Evolutionary conservation across 2,797 vertebrate genomes (phyloP).

Genomic region (Tolypeutes matacus): DNA sequence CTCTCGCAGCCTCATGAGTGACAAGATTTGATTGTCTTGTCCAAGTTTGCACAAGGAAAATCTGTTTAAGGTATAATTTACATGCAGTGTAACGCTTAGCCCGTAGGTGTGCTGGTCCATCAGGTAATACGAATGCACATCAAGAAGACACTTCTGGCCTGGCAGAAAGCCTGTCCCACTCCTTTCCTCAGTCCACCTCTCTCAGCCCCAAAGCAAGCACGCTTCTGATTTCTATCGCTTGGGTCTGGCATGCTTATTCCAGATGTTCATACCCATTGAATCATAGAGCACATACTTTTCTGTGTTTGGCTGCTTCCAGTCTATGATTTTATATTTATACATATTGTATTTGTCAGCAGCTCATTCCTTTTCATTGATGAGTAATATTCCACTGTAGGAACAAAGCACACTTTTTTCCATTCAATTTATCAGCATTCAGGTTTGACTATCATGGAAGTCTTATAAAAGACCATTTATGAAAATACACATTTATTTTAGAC

Average conservation of each 20-base stretch:
- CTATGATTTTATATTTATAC: background rate
- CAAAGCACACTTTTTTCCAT: background rate
- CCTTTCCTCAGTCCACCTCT: fast-evolving
- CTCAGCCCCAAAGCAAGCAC: background rate
- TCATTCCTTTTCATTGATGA: background rate
- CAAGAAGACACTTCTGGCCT: background rate
- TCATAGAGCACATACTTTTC: fast-evolving
- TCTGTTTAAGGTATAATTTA: background rate
- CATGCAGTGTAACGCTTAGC: background rate
- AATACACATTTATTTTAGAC: background rate
- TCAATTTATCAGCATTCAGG: background rate
- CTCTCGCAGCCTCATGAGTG: background rate
- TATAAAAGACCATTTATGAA: background rate
- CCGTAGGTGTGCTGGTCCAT: background rate
- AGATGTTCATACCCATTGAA: background rate
- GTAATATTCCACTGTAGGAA: background rate
- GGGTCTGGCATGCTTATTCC: background rate
- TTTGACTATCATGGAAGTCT: background rate
- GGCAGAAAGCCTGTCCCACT: no score
- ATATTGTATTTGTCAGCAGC: background rate
- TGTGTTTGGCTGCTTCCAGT: no score
- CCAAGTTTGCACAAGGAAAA: background rate
- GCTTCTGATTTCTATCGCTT: background rate
- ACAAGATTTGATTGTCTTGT: background rate
- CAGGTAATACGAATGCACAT: background rate